These are phyloP conservation scores for Subacronicta megacephala DNA, from an alignment of 2,888 invertebrate species.

Conservation along the genomic window DNA sequence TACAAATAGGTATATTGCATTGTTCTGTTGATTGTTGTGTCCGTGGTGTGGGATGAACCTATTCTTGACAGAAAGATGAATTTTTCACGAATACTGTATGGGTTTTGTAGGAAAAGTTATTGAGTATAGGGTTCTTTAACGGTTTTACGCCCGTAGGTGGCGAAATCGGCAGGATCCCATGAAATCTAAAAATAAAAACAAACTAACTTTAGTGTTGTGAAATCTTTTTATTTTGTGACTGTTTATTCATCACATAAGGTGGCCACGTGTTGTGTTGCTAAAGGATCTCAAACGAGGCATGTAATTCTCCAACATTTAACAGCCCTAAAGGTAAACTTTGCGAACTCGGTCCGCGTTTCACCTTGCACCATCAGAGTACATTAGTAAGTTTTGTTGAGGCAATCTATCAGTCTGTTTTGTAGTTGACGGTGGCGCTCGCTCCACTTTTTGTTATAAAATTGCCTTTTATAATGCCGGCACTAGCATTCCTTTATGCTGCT, in stretches of 20 bases:
- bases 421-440: conserved; percentile 33
- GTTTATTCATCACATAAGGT: conserved; percentile 22
- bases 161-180: no score
- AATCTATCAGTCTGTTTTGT: conserved; percentile 56
- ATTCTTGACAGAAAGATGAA: no score
- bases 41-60: no score
- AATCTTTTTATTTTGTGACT: not conserved
- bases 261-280: conserved; percentile 25
- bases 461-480: conserved; percentile 29
- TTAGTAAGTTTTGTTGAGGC: conserved; percentile 49
- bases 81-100: no score
- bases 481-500: conserved; percentile 15
- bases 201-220: no score
- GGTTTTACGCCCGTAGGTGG: no score
- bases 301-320: conserved; percentile 52
- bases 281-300: conserved; percentile 41
- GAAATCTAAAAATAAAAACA: no score
- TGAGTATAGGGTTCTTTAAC: no score
- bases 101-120: no score
- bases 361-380: conserved; percentile 53
- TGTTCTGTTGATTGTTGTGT: no score
- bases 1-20: no score
- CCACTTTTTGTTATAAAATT: conserved; percentile 40
- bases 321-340: conserved; percentile 47
- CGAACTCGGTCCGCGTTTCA: conserved; percentile 30